Evolutionary conservation across 2,113 vertebrate genomes (phyloP), one percentile per base, ranked within the genome.

Genomic region (Cottus gobio): DNA sequence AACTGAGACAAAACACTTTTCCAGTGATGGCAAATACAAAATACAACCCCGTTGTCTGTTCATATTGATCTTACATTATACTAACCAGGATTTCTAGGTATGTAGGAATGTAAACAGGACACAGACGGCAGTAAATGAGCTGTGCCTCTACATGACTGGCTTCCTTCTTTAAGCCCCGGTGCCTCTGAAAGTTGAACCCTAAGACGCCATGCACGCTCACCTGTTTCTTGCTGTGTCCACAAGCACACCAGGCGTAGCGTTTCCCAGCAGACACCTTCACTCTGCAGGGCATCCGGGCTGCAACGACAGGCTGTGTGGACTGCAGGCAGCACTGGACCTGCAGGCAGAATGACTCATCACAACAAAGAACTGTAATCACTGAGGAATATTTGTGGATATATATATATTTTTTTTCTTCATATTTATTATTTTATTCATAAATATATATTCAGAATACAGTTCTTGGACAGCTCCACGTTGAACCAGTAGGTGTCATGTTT

Each of bases 171-270:
- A 8, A 61, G 75, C 61, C 39, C 66, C 60, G 77, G 60, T 30
- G 62, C 44, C n/a, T 13, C 56, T 74, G 64, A 62, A 78, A 62
- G 28, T 36, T 20, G 46, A 72, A 34, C 28, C 37, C 54, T 16
- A 1, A 16, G 54, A 26, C n/a, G 24, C 4, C 39, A 42, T 2
- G 8, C 24, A 54, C 1, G 13, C 83, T 83, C 10, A 97, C 97
- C 95, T 97, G 97, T n/a, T 95, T 96, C 73, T 93, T 90, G 90
- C 96, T 97, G 84, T 95, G 94, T 68, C 97, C 97, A 87, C 96
- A 97, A 1, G 95, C 90, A 66, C 97, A 97, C 96, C 97, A 97
- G 15, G 93, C 91, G 46, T 97, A 96, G 1, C 46, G 89, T 79
- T 96, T 97, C 4, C 95, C 96, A n/a, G 92, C 95, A 66, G 93